These are phyloP conservation scores for Cebus imitator DNA, from an alignment of 2,113 vertebrate genomes.

Conservation along the genomic window DNA sequence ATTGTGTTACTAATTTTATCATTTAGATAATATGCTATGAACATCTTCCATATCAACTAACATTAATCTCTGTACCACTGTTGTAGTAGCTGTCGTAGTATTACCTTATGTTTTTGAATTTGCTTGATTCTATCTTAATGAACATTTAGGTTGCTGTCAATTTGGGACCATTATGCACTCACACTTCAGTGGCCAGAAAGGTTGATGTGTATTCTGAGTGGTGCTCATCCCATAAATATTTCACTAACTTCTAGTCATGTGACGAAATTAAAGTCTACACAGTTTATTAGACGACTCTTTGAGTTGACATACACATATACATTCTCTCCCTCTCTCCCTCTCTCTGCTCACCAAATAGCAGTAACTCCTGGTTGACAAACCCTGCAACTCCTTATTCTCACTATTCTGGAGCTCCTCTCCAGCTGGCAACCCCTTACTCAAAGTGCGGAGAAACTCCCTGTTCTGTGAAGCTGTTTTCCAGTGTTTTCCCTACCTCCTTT, in stretches of 20 bases:
- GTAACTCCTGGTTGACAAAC: not conserved
- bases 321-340: too few species aligned
- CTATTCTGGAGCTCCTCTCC: not conserved
- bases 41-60: not conserved
- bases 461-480: not conserved
- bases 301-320: not conserved
- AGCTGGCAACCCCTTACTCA: not conserved
- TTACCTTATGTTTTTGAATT: conserved; percentile 3
- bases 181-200: conserved; percentile 9
- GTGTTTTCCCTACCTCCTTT: not conserved
- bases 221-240: not conserved
- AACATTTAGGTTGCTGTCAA: not conserved
- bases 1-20: not conserved
- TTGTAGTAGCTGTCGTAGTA: not conserved
- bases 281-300: not conserved
- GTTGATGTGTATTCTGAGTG: not conserved
- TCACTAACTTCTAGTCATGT: not conserved
- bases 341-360: not conserved
- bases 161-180: not conserved
- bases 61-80: not conserved
- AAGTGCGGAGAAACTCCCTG: not conserved
- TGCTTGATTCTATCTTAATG: not conserved
- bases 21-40: not conserved
- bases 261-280: not conserved
- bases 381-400: not conserved